A percentile compares a stretch with the other conserved stretches of the same genome.
phyloP scores from a whole-genome alignment of 2,888 invertebrate genomes.

The Spisula solida region DNA sequence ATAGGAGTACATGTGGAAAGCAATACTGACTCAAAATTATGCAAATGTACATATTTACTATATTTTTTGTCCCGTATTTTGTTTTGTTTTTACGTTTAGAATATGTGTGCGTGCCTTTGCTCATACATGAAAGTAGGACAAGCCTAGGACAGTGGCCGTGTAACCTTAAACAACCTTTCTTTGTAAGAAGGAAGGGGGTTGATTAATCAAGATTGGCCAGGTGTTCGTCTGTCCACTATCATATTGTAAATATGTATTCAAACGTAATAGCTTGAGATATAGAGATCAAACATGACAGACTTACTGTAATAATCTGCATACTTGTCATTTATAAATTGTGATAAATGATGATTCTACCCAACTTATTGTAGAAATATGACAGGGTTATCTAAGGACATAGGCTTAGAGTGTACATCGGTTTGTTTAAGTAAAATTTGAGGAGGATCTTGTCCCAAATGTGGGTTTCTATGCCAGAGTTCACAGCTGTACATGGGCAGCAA shows the following conservation, averaged over 20 bases:
- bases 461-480: too few relatives aligned
- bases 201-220: constrained; percentile 26
- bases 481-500: too few relatives aligned
- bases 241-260: background rate
- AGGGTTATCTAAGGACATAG: constrained; percentile 10
- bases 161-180: constrained; percentile 3
- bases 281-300: too few relatives aligned
- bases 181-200: background rate
- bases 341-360: background rate
- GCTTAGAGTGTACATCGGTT: background rate
- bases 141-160: background rate
- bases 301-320: background rate
- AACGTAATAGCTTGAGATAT: background rate
- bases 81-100: too few relatives aligned
- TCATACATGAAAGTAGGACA: background rate
- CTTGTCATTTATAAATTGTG: background rate
- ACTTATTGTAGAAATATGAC: background rate
- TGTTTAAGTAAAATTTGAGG: background rate
- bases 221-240: constrained; percentile 26
- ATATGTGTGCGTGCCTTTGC: too few relatives aligned
- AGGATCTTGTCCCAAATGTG: too few relatives aligned
- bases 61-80: too few relatives aligned
- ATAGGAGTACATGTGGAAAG: too few relatives aligned
- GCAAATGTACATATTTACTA: too few relatives aligned
- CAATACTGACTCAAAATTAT: too few relatives aligned